phyloP scores from a whole-genome alignment of 2,888 invertebrate species.

The Steinernema scapterisci region DNA sequence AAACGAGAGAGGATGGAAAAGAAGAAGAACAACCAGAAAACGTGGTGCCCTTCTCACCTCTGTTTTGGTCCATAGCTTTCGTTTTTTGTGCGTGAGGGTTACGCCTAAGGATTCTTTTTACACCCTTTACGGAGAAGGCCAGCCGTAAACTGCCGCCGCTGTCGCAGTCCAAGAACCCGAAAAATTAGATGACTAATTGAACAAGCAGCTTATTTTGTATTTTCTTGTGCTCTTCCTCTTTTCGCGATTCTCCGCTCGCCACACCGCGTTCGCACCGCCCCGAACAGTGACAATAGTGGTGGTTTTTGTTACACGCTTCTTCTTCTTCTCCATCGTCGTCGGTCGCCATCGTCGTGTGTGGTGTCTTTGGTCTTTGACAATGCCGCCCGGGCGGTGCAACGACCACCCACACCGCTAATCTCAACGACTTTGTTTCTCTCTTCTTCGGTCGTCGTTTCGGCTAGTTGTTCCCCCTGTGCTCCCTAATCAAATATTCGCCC shows the following conservation, averaged over 20 bases:
- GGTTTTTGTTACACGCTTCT: neutral
- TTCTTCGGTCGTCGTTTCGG: neutral
- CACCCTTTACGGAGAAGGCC: too few species aligned
- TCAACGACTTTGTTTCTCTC: slow-evolving; percentile 26
- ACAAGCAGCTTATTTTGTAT: slow-evolving; percentile 12
- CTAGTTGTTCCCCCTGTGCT: neutral
- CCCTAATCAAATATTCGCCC: slow-evolving; percentile 31
- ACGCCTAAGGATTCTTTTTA: neutral
- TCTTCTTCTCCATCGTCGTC: neutral
- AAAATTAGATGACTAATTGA: slow-evolving; percentile 22
- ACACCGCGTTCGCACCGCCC: neutral
- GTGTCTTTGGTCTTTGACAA: slow-evolving; percentile 4
- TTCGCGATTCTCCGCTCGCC: neutral
- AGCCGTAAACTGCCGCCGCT: too few species aligned
- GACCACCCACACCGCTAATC: slow-evolving; percentile 26
- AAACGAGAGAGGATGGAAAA: too few species aligned
- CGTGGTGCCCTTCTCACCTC: neutral
- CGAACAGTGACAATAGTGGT: neutral
- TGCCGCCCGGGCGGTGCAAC: neutral
- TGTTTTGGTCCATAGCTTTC: neutral
- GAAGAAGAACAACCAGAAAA: neutral
- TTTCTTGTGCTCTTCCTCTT: neutral
- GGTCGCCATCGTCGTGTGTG: neutral
- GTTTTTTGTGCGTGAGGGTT: slow-evolving; percentile 4
- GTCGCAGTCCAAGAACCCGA: neutral